These are phyloP conservation scores for Eretmochelys imbricata DNA, from an alignment of 2,113 vertebrate species.

Conservation along the genomic window DNA sequence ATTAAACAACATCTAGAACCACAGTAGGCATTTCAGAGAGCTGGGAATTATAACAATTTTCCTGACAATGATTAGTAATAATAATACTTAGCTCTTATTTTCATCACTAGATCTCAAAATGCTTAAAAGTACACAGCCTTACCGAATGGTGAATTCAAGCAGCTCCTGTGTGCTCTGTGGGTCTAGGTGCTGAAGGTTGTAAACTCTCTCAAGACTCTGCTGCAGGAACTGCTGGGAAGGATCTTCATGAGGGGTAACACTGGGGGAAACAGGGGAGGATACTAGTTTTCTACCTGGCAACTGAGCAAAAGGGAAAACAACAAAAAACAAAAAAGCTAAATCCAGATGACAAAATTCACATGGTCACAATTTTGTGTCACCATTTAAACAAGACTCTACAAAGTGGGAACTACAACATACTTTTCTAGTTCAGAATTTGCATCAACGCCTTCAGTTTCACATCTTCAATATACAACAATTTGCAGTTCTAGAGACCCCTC, in stretches of 20 bases:
- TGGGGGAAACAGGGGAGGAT: constrained; percentile 80
- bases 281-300: constrained; percentile 90
- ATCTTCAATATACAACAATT: neutral
- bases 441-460: neutral
- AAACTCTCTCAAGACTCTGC: constrained; percentile 91
- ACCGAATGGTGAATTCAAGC: constrained; percentile 95
- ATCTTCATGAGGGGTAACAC: constrained; percentile 82
- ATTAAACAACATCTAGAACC: neutral
- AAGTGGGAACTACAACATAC: rapidly evolving
- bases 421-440: neutral
- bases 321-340: neutral
- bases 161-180: constrained; percentile 91
- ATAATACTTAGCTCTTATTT: neutral
- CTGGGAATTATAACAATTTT: rapidly evolving
- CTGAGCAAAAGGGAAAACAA: constrained; percentile 69
- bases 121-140: neutral
- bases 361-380: rapidly evolving
- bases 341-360: rapidly evolving
- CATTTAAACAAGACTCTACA: neutral
- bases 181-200: constrained; percentile 92
- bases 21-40: neutral
- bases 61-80: neutral
- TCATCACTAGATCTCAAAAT: neutral
- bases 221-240: constrained; percentile 94
- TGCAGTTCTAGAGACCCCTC: neutral